Evolutionary conservation across 2,888 invertebrate genomes (phyloP).

Genomic region (Iphiclides podalirius): DNA sequence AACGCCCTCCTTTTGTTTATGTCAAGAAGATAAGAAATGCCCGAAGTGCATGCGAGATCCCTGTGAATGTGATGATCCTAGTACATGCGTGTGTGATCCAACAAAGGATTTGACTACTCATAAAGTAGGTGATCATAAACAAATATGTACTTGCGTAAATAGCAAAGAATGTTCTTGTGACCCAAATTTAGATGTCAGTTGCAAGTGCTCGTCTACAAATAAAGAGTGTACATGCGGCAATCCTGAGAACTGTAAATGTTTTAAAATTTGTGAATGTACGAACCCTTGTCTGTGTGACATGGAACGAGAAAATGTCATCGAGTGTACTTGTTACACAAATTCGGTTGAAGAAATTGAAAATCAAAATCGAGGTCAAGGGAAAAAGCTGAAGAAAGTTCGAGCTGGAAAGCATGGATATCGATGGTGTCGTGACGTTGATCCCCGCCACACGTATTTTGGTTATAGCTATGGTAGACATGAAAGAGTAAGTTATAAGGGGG

Average conservation of each 20-base stretch:
- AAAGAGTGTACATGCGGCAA: conserved; percentile 52
- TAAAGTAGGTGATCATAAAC: conserved; percentile 42
- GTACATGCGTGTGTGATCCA: conserved; percentile 53
- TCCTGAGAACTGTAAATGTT: conserved; percentile 59
- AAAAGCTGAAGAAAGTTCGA: conserved; percentile 51
- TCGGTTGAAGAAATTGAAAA: neutral
- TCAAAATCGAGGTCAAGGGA: conserved; percentile 32
- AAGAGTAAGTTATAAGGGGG: conserved; percentile 45
- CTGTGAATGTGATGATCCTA: conserved; percentile 56
- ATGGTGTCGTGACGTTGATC: conserved; percentile 68
- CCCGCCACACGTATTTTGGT: conserved; percentile 65
- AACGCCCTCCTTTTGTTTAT: neutral
- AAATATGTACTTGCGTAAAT: conserved; percentile 48
- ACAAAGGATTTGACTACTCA: conserved; percentile 39
- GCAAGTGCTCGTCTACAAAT: conserved; percentile 50
- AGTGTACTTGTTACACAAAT: conserved; percentile 43
- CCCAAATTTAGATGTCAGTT: conserved; percentile 34
- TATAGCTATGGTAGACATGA: conserved; percentile 60
- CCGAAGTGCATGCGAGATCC: conserved; percentile 20
- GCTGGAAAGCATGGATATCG: conserved; percentile 63
- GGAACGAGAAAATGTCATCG: conserved; percentile 33
- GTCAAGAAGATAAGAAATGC: neutral
- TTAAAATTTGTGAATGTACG: conserved; percentile 49
- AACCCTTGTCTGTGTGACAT: conserved; percentile 58
- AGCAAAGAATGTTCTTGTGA: conserved; percentile 48